A percentile compares a stretch with the other conserved stretches of the same genome.
phyloP scores from a whole-genome alignment of 2,113 vertebrate genomes.

The Cairina moschata region DNA sequence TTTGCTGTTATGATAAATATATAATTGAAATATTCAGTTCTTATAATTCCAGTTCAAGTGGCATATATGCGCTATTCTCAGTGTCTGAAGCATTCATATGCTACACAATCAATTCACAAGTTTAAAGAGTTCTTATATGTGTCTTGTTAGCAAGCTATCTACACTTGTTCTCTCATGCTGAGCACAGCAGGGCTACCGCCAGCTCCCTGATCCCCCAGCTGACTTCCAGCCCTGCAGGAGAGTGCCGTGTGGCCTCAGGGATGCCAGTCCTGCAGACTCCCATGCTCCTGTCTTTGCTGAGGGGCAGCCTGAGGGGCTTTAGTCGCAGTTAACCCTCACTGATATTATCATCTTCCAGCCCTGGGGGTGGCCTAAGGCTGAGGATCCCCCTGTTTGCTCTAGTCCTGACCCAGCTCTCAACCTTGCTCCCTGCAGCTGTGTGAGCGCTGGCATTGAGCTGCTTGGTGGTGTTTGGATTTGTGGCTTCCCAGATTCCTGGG shows the following conservation, averaged over 20 bases:
- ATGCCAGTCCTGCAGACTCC: not conserved
- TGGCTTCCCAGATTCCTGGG: not conserved
- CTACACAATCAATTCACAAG: not conserved
- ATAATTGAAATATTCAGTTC: not conserved
- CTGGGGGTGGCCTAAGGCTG: not conserved
- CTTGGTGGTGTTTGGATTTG: not conserved
- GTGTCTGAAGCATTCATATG: not conserved
- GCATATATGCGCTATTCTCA: not conserved
- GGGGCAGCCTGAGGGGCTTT: not conserved
- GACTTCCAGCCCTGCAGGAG: not conserved
- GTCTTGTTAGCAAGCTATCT: not conserved
- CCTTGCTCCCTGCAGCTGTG: not conserved
- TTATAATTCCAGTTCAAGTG: not conserved
- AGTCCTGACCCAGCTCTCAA: not conserved
- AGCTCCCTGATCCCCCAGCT: accelerated
- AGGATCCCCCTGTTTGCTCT: not conserved
- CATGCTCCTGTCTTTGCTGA: not conserved
- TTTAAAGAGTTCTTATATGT: not conserved
- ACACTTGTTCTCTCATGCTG: not conserved
- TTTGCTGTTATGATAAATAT: not conserved
- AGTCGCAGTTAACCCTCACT: not conserved
- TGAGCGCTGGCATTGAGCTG: not conserved
- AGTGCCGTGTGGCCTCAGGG: not conserved
- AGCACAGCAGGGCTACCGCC: not conserved
- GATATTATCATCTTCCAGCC: not conserved